Evolutionary conservation across 2,113 vertebrate genomes (phyloP).

Genomic region (Tonatia bakeri): DNA sequence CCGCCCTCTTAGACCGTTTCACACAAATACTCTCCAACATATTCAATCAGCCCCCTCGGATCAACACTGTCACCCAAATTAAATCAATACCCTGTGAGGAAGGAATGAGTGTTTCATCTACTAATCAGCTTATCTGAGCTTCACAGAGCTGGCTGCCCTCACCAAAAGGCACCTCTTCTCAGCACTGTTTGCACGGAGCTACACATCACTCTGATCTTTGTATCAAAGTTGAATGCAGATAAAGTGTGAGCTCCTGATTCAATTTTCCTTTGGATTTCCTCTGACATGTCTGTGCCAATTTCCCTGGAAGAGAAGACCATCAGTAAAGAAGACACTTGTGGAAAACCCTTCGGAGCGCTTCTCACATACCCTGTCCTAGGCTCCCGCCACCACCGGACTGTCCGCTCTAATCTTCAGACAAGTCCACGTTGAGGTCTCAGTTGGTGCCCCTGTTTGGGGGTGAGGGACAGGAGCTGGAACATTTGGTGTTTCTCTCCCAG

Average conservation of each 20-base stretch:
- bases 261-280: conserved; percentile 37
- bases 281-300: conserved; percentile 14
- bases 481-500: background rate
- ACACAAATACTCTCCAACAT: background rate
- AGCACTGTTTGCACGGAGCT: conserved; percentile 33
- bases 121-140: conserved; percentile 50
- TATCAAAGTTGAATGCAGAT: background rate
- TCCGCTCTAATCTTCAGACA: background rate
- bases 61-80: conserved; percentile 40
- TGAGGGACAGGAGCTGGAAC: background rate
- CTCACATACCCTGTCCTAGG: background rate
- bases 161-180: conserved; percentile 1
- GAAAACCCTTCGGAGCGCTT: conserved; percentile 24
- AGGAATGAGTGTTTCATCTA: conserved; percentile 24
- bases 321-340: background rate
- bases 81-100: conserved; percentile 31
- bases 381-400: background rate
- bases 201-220: background rate
- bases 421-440: background rate
- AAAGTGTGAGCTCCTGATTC: conserved; percentile 40
- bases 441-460: background rate
- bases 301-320: background rate
- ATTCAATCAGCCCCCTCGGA: conserved; percentile 27
- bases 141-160: background rate
- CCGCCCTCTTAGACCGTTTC: background rate